A percentile compares a stretch with the other conserved stretches of the same genome.
Evolutionary conservation across 2,888 invertebrate species (phyloP).

Genomic region (Hermodice carunculata): DNA sequence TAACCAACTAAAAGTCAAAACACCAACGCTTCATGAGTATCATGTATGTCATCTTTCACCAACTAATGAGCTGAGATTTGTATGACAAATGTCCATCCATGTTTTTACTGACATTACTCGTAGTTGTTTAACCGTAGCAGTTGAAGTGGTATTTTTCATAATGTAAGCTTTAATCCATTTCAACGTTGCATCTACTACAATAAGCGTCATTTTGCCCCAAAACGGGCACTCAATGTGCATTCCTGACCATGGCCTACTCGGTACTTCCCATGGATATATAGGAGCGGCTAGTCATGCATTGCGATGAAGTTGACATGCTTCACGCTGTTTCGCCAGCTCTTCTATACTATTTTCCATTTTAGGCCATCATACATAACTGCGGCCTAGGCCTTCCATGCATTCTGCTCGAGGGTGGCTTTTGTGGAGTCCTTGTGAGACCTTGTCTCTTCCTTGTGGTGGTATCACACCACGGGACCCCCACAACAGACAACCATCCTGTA

Average conservation of each 20-base stretch:
- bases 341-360: conserved; percentile 35
- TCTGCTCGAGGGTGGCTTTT: conserved; percentile 37
- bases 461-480: conserved; percentile 39
- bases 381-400: conserved; percentile 39
- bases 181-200: conserved; percentile 43
- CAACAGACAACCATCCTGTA: conserved; percentile 26
- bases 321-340: conserved; percentile 5
- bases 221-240: conserved; percentile 48
- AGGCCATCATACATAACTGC: conserved; percentile 46
- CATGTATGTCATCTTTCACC: too few relatives aligned
- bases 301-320: conserved; percentile 21
- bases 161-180: conserved; percentile 42
- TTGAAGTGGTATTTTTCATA: conserved; percentile 29
- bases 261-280: conserved; percentile 48
- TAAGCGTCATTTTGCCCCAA: conserved; percentile 35
- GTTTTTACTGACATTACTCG: too few relatives aligned
- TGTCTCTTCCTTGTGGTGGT: conserved; percentile 20
- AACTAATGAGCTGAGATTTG: too few relatives aligned
- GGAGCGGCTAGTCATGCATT: conserved; percentile 38
- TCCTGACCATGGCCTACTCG: conserved; percentile 45
- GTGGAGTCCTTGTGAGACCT: conserved; percentile 34
- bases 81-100: too few relatives aligned
- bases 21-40: too few relatives aligned
- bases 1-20: too few relatives aligned
- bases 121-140: conserved; percentile 33